Base-by-base conservation (phyloP, 2,888 invertebrate species). In the Pyrrhopygopsis socrates region DNA sequence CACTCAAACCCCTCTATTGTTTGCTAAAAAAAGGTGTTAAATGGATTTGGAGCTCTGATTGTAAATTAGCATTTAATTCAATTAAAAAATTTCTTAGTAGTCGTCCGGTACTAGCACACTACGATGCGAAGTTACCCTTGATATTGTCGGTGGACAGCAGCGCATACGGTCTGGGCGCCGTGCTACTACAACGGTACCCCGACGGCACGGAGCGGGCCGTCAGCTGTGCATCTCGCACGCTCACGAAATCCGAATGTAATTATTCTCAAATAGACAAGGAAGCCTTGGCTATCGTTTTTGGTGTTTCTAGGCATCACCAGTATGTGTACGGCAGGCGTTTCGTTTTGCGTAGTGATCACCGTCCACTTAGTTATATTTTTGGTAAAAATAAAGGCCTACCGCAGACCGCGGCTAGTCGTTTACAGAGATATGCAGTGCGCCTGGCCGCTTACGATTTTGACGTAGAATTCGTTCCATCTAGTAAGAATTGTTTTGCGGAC, bases 331-430 rank as follows among this genome's bases (percentile, higher is more conserved):
- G 94, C 4, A 83, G 90, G 27, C 50, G 54, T 29, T 92, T 92
- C 70, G 93, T 87, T 0, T 79, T 97, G 11, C 24, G 95, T 9
- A 97, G 96, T 0, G 97, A 97, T 86, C 95, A 97, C 83, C 93
- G 96, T 82, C 96, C 97, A 3, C 86, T 97, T 6, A 89, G 90
- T 9, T 87, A 91, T 8, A 95, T 97, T 45, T 95, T 97, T 65
- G 74, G 78, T 0, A 70, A 81, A 0, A 81, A 86, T 13, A 50
- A 58, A 8, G 86, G 88, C 18, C 86, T 83, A 84, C 95, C 91
- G 70, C 86, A 74, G 29, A 89, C 94, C 50, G 94, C 94, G 18
- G 94, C 95, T 18, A 93, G 93, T 45, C 89, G 94, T 24, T 88
- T 95, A 85, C 95, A 34, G 34, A 34, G 34, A n/a, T n/a, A n/a